Percentiles rank a stretch among this genome's conserved stretches.
phyloP scores from a whole-genome alignment of 1,140 invertebrate species.

The Physella acuta region DNA sequence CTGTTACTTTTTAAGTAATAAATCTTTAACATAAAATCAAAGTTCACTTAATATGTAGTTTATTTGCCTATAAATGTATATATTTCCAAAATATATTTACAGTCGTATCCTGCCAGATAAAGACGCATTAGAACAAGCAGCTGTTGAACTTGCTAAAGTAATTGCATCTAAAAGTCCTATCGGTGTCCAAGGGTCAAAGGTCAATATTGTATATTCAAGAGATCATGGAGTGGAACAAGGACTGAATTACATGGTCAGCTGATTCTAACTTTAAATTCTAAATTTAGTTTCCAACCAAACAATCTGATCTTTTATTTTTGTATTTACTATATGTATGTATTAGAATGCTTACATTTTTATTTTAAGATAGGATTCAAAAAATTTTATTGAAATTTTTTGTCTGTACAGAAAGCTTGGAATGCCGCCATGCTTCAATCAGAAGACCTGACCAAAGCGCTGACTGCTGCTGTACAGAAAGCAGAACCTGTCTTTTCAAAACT shows the following conservation, averaged over 20 bases:
- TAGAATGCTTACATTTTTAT: background rate
- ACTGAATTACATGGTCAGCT: conserved; percentile 84
- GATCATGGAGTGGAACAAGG: conserved; percentile 84
- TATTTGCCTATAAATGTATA: too few relatives aligned
- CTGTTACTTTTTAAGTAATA: background rate
- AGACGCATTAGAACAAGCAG: conserved; percentile 69
- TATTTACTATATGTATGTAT: background rate
- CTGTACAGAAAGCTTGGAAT: too few relatives aligned
- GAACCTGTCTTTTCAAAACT: conserved; percentile 56
- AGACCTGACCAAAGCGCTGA: conserved; percentile 80
- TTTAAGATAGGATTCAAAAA: background rate
- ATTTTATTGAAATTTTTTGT: too few relatives aligned
- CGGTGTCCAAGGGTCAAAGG: conserved; percentile 87
- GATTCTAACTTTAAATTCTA: too few relatives aligned
- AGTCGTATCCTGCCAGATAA: conserved; percentile 72
- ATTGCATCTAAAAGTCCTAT: conserved; percentile 93
- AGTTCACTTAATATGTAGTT: background rate
- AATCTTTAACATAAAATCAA: background rate
- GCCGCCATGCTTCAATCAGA: conserved; percentile 86
- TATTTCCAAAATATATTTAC: too few relatives aligned
- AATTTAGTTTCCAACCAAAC: too few relatives aligned
- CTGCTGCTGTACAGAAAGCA: conserved; percentile 71
- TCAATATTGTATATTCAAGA: conserved; percentile 79
- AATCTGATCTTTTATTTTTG: background rate
- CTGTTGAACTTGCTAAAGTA: conserved; percentile 70